Conservation (phyloP, 2,888 invertebrate genomes). For the Dryococelus australis region DNA sequence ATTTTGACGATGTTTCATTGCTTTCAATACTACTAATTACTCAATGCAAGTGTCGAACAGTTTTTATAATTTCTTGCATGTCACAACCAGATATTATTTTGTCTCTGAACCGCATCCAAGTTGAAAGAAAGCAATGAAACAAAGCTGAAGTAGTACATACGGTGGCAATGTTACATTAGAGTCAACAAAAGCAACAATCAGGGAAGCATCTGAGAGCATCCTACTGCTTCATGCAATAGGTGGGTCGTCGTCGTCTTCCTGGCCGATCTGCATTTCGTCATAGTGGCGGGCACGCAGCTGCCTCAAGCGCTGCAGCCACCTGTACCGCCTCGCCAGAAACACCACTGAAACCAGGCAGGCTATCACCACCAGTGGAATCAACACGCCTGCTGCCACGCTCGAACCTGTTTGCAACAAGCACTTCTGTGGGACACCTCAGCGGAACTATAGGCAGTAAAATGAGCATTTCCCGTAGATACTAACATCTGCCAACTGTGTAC, state of each 20-base stretch:
- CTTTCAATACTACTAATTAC: neutral
- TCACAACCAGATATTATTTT: neutral
- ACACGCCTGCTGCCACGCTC: slow-evolving; percentile 39
- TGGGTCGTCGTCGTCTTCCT: slow-evolving; percentile 42
- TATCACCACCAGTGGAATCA: slow-evolving; percentile 40
- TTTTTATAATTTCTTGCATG: neutral
- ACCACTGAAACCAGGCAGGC: slow-evolving; percentile 32
- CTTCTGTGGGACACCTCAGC: neutral
- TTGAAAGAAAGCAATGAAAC: neutral
- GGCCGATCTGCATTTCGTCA: slow-evolving; percentile 43
- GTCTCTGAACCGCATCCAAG: too few relatives aligned
- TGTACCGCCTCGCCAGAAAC: slow-evolving; percentile 39
- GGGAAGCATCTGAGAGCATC: neutral
- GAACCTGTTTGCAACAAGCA: slow-evolving; percentile 31
- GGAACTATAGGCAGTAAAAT: too few relatives aligned
- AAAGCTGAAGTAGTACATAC: neutral
- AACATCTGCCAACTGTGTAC: too few relatives aligned
- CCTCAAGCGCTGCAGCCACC: slow-evolving; percentile 41
- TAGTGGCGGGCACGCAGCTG: slow-evolving; percentile 40
- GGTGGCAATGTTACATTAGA: neutral
- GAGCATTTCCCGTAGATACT: too few relatives aligned
- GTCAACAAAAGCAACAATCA: slow-evolving; percentile 19
- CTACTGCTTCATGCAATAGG: slow-evolving; percentile 36
- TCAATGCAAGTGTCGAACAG: neutral
- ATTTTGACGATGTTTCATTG: neutral